phyloP scores from a whole-genome alignment of 1,140 invertebrate genomes.

The Aphelinus certus region DNA sequence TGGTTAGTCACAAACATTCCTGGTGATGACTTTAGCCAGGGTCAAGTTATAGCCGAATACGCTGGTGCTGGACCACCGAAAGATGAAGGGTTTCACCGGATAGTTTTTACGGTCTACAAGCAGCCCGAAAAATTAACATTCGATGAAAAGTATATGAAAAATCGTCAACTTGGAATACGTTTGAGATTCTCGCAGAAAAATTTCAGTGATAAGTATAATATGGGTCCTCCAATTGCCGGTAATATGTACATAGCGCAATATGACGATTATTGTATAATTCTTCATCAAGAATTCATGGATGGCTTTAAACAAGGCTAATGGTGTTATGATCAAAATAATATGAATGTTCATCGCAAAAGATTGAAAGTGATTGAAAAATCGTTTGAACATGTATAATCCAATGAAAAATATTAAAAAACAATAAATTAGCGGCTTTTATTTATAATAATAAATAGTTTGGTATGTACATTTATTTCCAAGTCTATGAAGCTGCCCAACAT shows the following conservation, averaged over 20 bases:
- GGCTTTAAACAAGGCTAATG: no score
- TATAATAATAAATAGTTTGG: no score
- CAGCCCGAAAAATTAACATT: not conserved
- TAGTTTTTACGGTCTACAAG: not conserved
- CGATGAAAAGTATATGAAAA: not conserved
- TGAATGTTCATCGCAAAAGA: no score
- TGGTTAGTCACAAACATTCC: slow-evolving; percentile 2
- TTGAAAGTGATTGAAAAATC: no score
- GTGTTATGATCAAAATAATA: no score
- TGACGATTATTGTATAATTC: not conserved
- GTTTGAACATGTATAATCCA: no score
- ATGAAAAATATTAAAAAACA: no score
- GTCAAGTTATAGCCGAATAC: slow-evolving; percentile 8
- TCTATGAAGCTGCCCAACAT: no score
- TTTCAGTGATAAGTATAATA: not conserved
- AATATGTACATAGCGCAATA: not conserved
- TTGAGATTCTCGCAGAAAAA: not conserved
- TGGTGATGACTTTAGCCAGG: not conserved
- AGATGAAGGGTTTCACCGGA: not conserved
- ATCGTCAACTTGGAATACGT: not conserved
- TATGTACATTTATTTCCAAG: no score
- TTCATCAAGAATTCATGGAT: not conserved
- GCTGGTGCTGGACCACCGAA: not conserved
- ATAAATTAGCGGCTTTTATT: no score
- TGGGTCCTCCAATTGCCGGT: not conserved